Evolutionary conservation across 2,113 vertebrate genomes (phyloP).

Genomic region (Diadophis punctatus): DNA sequence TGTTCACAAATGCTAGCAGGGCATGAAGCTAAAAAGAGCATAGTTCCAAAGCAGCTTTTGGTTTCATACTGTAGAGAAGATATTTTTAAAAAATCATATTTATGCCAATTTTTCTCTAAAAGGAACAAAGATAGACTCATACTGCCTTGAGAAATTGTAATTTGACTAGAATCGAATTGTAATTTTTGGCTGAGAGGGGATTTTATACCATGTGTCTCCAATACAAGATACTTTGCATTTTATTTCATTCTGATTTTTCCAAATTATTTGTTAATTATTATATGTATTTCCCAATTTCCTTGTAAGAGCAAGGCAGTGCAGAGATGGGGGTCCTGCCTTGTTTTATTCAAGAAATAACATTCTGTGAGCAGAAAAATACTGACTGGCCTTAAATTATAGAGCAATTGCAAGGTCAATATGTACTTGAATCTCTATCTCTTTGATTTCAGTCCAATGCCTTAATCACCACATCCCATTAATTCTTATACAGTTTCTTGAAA

Average conservation of each 20-base stretch:
- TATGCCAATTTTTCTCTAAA: neutral
- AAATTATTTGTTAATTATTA: neutral
- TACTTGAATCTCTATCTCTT: neutral
- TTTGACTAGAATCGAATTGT: neutral
- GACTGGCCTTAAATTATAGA: neutral
- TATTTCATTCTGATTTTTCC: neutral
- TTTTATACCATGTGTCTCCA: neutral
- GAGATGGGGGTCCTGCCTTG: neutral
- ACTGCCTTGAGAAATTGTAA: neutral
- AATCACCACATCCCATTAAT: neutral
- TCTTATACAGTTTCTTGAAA: neutral
- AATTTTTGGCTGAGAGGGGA: neutral
- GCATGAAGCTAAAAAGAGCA: neutral
- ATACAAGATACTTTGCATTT: neutral
- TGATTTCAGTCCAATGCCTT: neutral
- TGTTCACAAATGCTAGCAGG: neutral
- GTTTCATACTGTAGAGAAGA: neutral
- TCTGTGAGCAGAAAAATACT: neutral
- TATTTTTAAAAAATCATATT: neutral
- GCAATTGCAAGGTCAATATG: neutral
- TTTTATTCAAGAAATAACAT: neutral
- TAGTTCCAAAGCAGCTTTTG: neutral
- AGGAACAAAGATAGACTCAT: neutral
- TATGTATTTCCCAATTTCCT: neutral
- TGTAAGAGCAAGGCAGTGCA: neutral